A percentile compares a stretch with the other conserved stretches of the same genome.
These are phyloP conservation scores for Podabrus alpinus DNA, from an alignment of 2,888 invertebrate species.

Conservation along the genomic window DNA sequence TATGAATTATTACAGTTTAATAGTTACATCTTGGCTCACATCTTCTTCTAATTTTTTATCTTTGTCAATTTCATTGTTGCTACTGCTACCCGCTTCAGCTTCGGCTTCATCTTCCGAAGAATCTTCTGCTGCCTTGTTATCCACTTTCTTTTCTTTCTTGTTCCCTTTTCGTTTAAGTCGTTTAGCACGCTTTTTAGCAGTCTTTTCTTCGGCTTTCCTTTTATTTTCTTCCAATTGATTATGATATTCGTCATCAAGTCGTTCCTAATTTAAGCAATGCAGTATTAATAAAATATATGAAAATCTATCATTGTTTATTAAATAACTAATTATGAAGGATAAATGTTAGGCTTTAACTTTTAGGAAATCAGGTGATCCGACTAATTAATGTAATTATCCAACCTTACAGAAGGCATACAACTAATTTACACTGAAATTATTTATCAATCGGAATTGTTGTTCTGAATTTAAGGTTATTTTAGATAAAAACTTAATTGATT, in stretches of 20 bases:
- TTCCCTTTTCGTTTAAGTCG: slow-evolving; percentile 77
- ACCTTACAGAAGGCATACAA: no score
- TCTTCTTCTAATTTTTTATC: background rate
- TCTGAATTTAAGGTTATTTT: no score
- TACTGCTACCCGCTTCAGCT: slow-evolving; percentile 28
- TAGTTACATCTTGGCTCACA: background rate
- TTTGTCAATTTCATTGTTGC: background rate
- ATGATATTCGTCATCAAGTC: slow-evolving; percentile 81
- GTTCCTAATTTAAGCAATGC: slow-evolving; percentile 64
- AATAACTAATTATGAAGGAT: no score
- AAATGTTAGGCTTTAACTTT: no score
- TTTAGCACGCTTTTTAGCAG: slow-evolving; percentile 91
- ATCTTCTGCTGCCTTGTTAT: slow-evolving; percentile 49
- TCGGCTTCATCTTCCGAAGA: slow-evolving; percentile 43
- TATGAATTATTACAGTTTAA: background rate
- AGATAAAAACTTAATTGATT: no score
- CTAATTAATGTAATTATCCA: no score
- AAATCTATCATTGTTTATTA: background rate
- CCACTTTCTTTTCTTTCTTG: slow-evolving; percentile 42
- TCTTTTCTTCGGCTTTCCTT: slow-evolving; percentile 73
- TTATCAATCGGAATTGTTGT: no score
- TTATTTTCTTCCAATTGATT: slow-evolving; percentile 77
- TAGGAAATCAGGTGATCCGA: no score
- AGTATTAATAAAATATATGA: background rate
- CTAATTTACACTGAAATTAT: no score